Evolutionary conservation across 2,888 invertebrate genomes (phyloP).

Genomic region (Epinotia bilunana): DNA sequence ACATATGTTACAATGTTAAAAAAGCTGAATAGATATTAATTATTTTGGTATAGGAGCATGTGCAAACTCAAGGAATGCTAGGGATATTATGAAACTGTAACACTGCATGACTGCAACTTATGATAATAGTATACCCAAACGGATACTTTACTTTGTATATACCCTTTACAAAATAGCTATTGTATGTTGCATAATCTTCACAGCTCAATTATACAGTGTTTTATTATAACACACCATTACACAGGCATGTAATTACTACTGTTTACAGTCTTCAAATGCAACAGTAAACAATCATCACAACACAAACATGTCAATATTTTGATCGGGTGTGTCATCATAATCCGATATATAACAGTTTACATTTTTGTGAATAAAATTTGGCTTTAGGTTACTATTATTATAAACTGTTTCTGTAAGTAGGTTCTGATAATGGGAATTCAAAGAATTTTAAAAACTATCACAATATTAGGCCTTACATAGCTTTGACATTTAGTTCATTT

Average conservation of each 20-base stretch:
- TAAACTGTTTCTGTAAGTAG: not conserved
- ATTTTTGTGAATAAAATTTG: not conserved
- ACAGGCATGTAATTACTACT: slow-evolving; percentile 76
- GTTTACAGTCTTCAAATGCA: slow-evolving; percentile 72
- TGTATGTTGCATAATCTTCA: slow-evolving; percentile 8
- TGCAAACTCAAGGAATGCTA: too few species aligned
- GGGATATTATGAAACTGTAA: too few species aligned
- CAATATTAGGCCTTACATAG: not conserved
- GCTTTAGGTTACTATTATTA: not conserved
- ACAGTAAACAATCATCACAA: slow-evolving; percentile 65
- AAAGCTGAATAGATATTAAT: too few species aligned
- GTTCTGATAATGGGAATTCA: too few species aligned
- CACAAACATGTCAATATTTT: slow-evolving; percentile 70
- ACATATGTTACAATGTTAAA: too few species aligned
- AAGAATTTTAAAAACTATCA: too few species aligned
- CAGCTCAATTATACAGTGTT: slow-evolving; percentile 19
- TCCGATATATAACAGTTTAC: not conserved
- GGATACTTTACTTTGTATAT: too few species aligned
- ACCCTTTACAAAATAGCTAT: not conserved
- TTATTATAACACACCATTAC: slow-evolving; percentile 53
- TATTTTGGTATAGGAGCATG: too few species aligned
- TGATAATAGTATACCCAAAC: too few species aligned
- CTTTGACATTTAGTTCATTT: not conserved
- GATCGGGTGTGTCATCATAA: slow-evolving; percentile 47
- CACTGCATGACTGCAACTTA: too few species aligned